Evolutionary conservation across 2,888 invertebrate genomes (phyloP), one percentile per base, ranked within the genome.

Genomic region (Parelbella ahira): DNA sequence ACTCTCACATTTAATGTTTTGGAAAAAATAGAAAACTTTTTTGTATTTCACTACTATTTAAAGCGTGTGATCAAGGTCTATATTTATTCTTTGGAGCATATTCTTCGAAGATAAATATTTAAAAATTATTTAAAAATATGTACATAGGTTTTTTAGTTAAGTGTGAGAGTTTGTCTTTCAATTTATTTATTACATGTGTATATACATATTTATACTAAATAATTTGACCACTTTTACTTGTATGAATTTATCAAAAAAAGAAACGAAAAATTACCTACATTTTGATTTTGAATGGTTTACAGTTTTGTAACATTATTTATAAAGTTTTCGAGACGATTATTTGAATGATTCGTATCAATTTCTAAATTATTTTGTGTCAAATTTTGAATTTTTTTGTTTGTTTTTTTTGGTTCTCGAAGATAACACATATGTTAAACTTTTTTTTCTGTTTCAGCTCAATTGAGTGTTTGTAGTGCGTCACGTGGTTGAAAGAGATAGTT

Each of bases 371-470:
- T 12, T 38, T 29, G 20, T 29, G 4, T 23, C 4, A n/a, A n/a
- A n/a, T n/a, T 23, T 10, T 25, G 7, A 8, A 37, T 12, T 21
- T 10, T 23, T 30, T 29, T 8, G 29, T 10, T 30, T 10, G 15
- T 4, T 9, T n/a, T 18, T 10, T 29, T 15, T 2, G 11, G 0
- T 13, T n/a, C n/a, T n/a, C n/a, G n/a, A n/a, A 11, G 27, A 6
- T 9, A 13, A 8, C 23, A 30, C 29, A 15, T 29, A 10, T 30
- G 15, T 3, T 10, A 10, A 15, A 9, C 4, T 6, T 18, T 23
- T 18, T 29, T 29, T 27, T 13, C 30, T 38, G 38, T 38, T 38
- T 38, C 38, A 38, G 38, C 38, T 18, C n/a, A 4, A 15, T n/a
- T 8, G 4, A 18, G 18, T 25, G 7, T 19, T 20, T 23, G 23